These are phyloP conservation scores for Piezodorus guildinii DNA, from an alignment of 1,140 invertebrate species.

Conservation along the genomic window DNA sequence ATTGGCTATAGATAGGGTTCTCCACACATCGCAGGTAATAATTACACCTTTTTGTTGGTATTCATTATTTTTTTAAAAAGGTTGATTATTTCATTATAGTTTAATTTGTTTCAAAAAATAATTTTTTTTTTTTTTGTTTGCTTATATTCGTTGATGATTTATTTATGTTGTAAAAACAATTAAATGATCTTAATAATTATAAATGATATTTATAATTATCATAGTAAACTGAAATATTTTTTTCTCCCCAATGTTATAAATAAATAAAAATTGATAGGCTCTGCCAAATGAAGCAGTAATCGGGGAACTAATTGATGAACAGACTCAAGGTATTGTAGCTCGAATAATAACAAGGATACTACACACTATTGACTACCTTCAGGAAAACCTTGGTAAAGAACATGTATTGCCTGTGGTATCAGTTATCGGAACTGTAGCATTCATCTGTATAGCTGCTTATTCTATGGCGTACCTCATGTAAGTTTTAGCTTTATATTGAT, in stretches of 20 bases:
- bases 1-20: slow-evolving; percentile 25
- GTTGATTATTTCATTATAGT: no score
- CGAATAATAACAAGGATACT: slow-evolving; percentile 53
- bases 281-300: slow-evolving; percentile 55
- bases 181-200: no score
- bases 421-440: slow-evolving; percentile 64
- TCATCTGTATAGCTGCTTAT: slow-evolving; percentile 72
- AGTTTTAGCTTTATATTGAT: slow-evolving; percentile 31
- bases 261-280: no score
- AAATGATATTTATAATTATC: no score
- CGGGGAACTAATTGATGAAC: slow-evolving; percentile 40
- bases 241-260: no score
- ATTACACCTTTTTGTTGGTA: not conserved
- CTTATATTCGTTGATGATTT: no score
- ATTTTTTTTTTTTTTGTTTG: no score
- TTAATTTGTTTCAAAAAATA: no score
- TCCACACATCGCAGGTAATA: slow-evolving; percentile 24
- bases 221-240: no score
- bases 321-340: slow-evolving; percentile 52
- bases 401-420: slow-evolving; percentile 71
- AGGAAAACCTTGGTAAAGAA: slow-evolving; percentile 62
- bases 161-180: no score
- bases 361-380: slow-evolving; percentile 58
- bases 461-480: slow-evolving; percentile 80
- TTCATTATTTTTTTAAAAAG: no score